Base-by-base conservation (phyloP, 2,888 invertebrate species). In the Drosophila pseudotakahashii region DNA sequence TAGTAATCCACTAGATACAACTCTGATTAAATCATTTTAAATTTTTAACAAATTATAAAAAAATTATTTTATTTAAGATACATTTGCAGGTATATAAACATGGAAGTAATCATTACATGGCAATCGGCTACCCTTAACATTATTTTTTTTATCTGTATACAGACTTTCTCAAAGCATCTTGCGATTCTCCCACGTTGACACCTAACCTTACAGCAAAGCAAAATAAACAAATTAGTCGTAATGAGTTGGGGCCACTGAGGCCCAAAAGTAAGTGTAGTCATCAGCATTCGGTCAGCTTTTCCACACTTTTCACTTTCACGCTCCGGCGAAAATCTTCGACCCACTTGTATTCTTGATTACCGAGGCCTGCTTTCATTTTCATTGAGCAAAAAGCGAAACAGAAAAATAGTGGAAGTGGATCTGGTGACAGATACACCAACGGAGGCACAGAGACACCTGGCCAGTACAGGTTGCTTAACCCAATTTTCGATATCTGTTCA, bases 331-430 rank as follows among this genome's bases (percentile, higher is more conserved):
- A 70, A 69, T 69, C 70, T 69, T 59, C 70, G 72, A 70, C 70
- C 70, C 61, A 70, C 50, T 70, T 70, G 54, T 30, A 66, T 66
- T 48, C 55, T 55, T 36, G 57, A 58, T 64, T 72, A 47, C 62
- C 64, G 51, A 75, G 87, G 68, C 81, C 82, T 79, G 87, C 87
- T 83, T 83, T 83, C 82, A 76, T 83, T 83, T 83, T 83, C 82
- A 84, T 84, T 84, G 23, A 73, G 69, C 74, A 77, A 76, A 80
- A 80, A 81, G 57, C 39, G 76, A 73, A 57, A 66, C 48, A 66
- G 44, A 30, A 66, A 57, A 47, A 70, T 42, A 60, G 39, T 66
- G 66, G 67, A 66, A 59, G 61, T 61, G 54, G 67, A 66, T 67
- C 54, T 66, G 66, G 67, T 66, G 66, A 66, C 45, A 71, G 64